Conservation (phyloP, 2,888 invertebrate species). For the Ochropleura plecta region DNA sequence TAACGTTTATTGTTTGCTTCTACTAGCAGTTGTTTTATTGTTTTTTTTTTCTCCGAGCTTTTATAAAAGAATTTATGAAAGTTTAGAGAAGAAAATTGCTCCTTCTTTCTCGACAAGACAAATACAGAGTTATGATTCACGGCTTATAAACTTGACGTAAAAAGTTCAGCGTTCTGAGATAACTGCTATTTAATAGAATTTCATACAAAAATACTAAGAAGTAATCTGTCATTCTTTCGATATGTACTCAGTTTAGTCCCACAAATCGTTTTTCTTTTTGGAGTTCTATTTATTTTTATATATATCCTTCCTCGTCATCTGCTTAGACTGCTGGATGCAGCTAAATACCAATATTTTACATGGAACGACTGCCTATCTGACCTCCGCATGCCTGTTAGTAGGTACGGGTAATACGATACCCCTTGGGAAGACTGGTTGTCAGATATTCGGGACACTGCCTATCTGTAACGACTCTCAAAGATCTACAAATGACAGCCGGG, state of each 20-base stretch:
- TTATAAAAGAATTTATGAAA: no score
- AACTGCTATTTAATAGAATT: neutral
- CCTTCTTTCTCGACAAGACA: neutral
- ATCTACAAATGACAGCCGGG: no score
- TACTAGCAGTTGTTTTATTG: conserved; percentile 7
- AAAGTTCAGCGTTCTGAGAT: neutral
- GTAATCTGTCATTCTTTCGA: neutral
- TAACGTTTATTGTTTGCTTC: conserved; percentile 34
- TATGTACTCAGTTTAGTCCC: neutral
- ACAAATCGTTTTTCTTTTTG: neutral
- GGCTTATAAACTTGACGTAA: neutral
- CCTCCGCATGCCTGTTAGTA: no score
- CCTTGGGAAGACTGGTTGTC: no score
- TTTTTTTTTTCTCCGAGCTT: conserved; percentile 4
- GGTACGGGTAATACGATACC: no score
- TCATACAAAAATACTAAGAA: neutral
- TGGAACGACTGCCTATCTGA: no score
- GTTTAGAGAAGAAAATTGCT: neutral
- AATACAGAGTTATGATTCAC: neutral
- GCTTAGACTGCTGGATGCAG: no score
- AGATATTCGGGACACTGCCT: no score
- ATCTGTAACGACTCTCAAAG: no score
- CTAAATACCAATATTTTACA: no score
- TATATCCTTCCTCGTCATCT: no score
- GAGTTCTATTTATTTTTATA: neutral